Evolutionary conservation across 2,113 vertebrate genomes (phyloP), one percentile per base, ranked within the genome.

Genomic region (Neotoma lepida): DNA sequence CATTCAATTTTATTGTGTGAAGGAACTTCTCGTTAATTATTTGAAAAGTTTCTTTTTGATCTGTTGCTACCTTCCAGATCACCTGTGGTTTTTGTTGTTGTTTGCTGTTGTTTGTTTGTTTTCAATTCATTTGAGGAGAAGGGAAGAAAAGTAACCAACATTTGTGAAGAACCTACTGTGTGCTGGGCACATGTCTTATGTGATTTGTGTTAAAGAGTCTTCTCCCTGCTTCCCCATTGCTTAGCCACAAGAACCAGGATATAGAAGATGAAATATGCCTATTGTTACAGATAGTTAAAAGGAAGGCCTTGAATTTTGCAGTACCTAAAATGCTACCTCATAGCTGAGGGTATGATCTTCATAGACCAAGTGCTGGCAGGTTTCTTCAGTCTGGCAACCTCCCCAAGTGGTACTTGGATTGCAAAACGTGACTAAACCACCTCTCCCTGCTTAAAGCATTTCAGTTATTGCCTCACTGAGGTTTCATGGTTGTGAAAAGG

Each of bases 391-490:
- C 4, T 1, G 51, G 80, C 24, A 56, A 41, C n/a, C 33, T 39
- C 56, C 51, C 1, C 1, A 0, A 15, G 35, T 46, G 9, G 24
- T 22, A 39, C 24, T 68, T n/a, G 5, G 77, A 86, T 76, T 96
- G 87, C 68, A 51, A 46, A 89, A 94, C 0, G 0, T 2, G 0
- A 66, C 56, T 9, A 76, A 82, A 71, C 76, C 71, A 35, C 93
- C 51, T 95, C 61, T 51, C 61, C 39, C 71, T 94, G 76, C 39
- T 68, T n/a, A 73, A 41, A 33, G 61, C 74, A 17, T 74, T 89
- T 77, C 17, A 73, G 54, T 87, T 87, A 89, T 71, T 87, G 82
- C 94, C 86, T 91, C 94, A 64, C 51, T 82, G 49, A 39, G 66
- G 30, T 84, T 63, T 49, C 81, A 15, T 28, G 56, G 51, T 41